phyloP scores from a whole-genome alignment of 1,140 invertebrate species.

The Drosophila erecta region DNA sequence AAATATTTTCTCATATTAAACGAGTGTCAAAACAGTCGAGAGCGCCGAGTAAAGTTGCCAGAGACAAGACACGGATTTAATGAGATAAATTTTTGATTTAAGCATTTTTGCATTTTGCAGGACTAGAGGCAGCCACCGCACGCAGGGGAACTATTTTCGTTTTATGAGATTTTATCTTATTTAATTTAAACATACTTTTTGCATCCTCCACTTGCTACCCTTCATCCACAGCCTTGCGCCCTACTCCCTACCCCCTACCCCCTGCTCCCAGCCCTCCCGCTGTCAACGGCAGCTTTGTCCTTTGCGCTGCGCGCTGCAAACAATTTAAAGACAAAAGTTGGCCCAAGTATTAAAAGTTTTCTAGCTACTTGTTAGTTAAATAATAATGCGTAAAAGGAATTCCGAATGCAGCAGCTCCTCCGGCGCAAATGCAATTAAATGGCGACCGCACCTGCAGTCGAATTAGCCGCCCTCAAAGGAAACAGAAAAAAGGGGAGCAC shows the following conservation, averaged over 20 bases:
- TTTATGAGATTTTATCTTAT: constrained; percentile 80
- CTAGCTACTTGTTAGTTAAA: constrained; percentile 81
- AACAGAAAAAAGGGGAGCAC: constrained; percentile 2
- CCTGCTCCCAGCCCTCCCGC: constrained; percentile 19
- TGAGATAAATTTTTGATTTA: constrained; percentile 73
- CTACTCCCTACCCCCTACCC: neutral
- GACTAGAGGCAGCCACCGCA: constrained; percentile 27
- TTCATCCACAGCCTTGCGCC: neutral
- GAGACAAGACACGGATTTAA: constrained; percentile 54
- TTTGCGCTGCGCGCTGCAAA: constrained; percentile 42
- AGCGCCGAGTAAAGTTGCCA: constrained; percentile 9
- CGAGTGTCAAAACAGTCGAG: constrained; percentile 42
- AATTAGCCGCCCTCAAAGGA: constrained; percentile 19
- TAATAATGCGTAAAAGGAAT: constrained; percentile 79
- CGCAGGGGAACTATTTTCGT: constrained; percentile 67
- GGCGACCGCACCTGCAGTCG: constrained; percentile 57
- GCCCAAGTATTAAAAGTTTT: constrained; percentile 75
- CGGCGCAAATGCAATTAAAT: constrained; percentile 66
- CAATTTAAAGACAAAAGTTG: constrained; percentile 78
- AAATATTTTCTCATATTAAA: constrained; percentile 54
- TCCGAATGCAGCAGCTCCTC: constrained; percentile 38
- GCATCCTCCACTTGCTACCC: constrained; percentile 14
- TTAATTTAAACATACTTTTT: constrained; percentile 80
- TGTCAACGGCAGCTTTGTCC: constrained; percentile 54
- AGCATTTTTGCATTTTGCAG: constrained; percentile 38